These are phyloP conservation scores for Indicator indicator DNA, from an alignment of 2,113 vertebrate genomes.

Conservation along the genomic window DNA sequence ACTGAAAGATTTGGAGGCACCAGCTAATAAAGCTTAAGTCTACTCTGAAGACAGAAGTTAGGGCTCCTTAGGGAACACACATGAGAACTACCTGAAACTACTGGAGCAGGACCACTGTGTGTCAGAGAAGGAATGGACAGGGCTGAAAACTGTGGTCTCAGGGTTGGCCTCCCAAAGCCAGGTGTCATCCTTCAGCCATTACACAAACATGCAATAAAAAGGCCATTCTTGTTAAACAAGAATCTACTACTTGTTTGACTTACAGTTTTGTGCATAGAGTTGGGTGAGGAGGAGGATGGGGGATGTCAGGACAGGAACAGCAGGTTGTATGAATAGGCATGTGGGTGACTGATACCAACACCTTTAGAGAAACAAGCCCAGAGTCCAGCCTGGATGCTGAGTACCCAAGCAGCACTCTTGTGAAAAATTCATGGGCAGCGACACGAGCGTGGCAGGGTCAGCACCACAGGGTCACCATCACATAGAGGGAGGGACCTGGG, in stretches of 20 bases:
- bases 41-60: background rate
- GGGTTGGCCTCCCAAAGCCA: background rate
- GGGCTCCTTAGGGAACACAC: background rate
- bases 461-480: background rate
- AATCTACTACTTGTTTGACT: background rate
- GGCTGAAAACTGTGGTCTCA: background rate
- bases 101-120: background rate
- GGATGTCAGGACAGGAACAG: rapidly evolving
- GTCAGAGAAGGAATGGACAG: background rate
- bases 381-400: background rate
- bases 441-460: background rate
- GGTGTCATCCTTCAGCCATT: background rate
- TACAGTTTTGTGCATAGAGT: rapidly evolving
- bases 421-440: background rate
- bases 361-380: background rate
- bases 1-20: background rate
- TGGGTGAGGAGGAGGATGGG: background rate
- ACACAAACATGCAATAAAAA: background rate
- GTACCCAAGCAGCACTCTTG: background rate
- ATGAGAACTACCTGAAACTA: background rate
- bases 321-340: rapidly evolving
- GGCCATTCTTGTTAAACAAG: background rate
- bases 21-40: background rate
- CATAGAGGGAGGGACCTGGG: background rate
- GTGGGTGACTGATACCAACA: background rate